phyloP scores from a whole-genome alignment of 2,113 vertebrate genomes.

The Halcyon malimbica region DNA sequence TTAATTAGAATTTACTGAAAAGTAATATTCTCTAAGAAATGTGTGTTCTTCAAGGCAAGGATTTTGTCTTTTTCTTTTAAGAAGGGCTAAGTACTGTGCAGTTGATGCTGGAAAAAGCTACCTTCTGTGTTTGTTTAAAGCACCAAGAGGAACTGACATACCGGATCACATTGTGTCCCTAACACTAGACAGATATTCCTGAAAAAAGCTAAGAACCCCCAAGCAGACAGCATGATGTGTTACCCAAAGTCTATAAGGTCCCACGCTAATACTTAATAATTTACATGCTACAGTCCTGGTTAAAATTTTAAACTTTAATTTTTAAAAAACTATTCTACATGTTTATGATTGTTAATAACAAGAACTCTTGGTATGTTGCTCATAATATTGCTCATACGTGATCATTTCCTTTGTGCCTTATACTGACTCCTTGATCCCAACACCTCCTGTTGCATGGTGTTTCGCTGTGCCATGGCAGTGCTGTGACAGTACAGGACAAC shows the following conservation, averaged over 20 bases:
- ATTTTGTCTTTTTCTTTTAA: not conserved
- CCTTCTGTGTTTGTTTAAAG: not conserved
- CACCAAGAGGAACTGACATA: not conserved
- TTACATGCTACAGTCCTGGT: not conserved
- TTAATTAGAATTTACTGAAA: not conserved
- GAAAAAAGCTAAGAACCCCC: not conserved
- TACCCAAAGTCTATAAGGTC: not conserved
- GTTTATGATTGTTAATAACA: not conserved
- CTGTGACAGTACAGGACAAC: not conserved
- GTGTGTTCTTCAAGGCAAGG: not conserved
- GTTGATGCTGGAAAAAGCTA: not conserved
- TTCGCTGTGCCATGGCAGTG: rapidly evolving
- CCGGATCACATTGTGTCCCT: not conserved
- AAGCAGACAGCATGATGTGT: not conserved
- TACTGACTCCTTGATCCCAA: not conserved
- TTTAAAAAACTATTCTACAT: not conserved
- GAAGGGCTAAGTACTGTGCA: not conserved
- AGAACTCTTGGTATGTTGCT: not conserved
- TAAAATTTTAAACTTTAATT: not conserved
- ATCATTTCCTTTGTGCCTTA: not conserved
- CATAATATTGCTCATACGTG: not conserved
- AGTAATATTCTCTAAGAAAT: not conserved
- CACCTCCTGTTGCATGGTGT: not conserved
- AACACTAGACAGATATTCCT: not conserved
- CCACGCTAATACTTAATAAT: not conserved